Percentiles rank a stretch among this genome's conserved stretches.
These are phyloP conservation scores for Harmothoe impar DNA, from an alignment of 2,888 invertebrate genomes.

Conservation along the genomic window DNA sequence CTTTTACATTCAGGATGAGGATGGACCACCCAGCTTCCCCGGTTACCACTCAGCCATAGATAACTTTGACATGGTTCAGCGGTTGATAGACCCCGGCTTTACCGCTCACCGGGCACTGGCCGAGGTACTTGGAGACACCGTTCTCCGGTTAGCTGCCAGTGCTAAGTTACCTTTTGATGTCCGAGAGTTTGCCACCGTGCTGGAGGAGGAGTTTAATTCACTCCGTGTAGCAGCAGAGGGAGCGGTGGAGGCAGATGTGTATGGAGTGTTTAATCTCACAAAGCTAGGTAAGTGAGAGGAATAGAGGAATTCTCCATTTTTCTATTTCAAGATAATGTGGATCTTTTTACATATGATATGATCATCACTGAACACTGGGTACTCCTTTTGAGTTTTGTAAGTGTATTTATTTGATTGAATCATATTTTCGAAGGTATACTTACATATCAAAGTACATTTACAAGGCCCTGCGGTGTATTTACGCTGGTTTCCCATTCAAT, in stretches of 20 bases:
- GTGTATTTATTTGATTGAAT: no score
- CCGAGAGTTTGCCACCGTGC: constrained; percentile 66
- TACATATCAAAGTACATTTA: no score
- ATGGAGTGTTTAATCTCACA: constrained; percentile 38
- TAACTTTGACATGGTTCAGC: constrained; percentile 80
- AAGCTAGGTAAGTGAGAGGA: constrained; percentile 20
- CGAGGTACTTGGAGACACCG: constrained; percentile 76
- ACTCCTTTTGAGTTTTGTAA: no score
- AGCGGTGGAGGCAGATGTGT: constrained; percentile 7
- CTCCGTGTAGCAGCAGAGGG: constrained; percentile 45
- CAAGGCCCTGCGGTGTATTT: no score
- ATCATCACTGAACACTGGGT: no score
- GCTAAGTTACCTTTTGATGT: constrained; percentile 78
- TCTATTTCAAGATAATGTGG: no score
- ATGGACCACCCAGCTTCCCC: constrained; percentile 74
- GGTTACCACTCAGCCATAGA: constrained; percentile 83
- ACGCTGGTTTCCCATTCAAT: no score
- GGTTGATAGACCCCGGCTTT: constrained; percentile 81
- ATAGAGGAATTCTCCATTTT: no score
- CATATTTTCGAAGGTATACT: no score
- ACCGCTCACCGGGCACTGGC: constrained; percentile 76
- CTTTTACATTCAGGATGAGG: constrained; percentile 5
- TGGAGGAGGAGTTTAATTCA: constrained; percentile 65
- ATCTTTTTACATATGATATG: no score
- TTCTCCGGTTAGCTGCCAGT: constrained; percentile 76